A percentile compares a stretch with the other conserved stretches of the same genome.
Evolutionary conservation across 2,888 invertebrate genomes (phyloP).

Genomic region (Apotomis capreana): DNA sequence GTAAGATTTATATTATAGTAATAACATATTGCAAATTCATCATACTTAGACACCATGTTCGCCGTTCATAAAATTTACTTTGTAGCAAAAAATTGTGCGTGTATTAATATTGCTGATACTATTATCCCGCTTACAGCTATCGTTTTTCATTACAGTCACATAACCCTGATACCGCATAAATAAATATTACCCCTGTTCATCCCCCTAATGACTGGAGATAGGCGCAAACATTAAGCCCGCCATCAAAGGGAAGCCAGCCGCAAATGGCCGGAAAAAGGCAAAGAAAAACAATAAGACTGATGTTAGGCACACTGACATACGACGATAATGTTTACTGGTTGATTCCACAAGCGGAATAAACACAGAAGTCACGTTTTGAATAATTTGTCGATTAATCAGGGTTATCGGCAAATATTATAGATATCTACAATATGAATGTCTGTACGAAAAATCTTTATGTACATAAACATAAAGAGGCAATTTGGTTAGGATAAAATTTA

Average conservation of each 20-base stretch:
- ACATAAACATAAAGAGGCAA: too few species aligned
- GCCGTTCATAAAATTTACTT: too few species aligned
- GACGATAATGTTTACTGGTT: slow-evolving; percentile 30
- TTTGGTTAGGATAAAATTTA: too few species aligned
- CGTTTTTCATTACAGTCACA: slow-evolving; percentile 20
- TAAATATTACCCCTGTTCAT: slow-evolving; percentile 30
- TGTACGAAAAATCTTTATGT: too few species aligned
- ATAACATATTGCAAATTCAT: too few species aligned
- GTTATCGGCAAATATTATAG: background rate
- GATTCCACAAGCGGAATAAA: slow-evolving; percentile 15
- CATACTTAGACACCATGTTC: too few species aligned
- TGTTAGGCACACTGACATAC: slow-evolving; percentile 33
- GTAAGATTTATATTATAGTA: too few species aligned
- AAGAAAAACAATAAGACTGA: slow-evolving; percentile 42
- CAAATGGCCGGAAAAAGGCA: slow-evolving; percentile 36
- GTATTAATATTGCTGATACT: background rate
- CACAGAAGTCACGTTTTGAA: slow-evolving; percentile 13
- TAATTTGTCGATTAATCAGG: background rate
- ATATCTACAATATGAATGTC: too few species aligned
- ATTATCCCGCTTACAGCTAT: background rate
- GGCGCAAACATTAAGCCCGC: slow-evolving; percentile 35
- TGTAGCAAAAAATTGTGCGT: background rate
- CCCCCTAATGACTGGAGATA: slow-evolving; percentile 36
- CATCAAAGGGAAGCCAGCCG: slow-evolving; percentile 35
- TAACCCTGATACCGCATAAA: slow-evolving; percentile 29